Evolutionary conservation across 2,888 invertebrate genomes (phyloP), one percentile per base, ranked within the genome.

Genomic region (Ormyrus labotus): DNA sequence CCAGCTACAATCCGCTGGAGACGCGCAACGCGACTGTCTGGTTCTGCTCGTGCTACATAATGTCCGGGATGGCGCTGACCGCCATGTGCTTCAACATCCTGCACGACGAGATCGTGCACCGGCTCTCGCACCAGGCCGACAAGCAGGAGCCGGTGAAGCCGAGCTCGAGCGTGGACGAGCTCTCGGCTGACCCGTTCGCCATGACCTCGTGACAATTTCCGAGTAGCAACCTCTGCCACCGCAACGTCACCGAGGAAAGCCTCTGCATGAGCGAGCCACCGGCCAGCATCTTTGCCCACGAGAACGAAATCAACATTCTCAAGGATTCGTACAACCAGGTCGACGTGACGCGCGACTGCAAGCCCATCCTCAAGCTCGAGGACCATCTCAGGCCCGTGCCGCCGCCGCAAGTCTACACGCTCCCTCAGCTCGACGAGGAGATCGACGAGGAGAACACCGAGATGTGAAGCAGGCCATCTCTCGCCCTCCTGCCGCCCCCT

Each of bases 1-100:
- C 93, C 87, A 89, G 92, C 90, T 85, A 92, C 91, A 89, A 92
- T 90, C 88, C 93, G 91, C 92, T 92, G 55, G 93, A 94, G 60
- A 93, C 94, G 85, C 87, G 87, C 78, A 94, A 94, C 84, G 93
- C 94, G 50, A 96, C 96, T 53, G 92, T 96, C 83, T 97, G 97
- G 97, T 96, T 97, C 91, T 96, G 96, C 91, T 96, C 96, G 50
- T 94, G 95, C 78, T 97, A 97, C 90, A 96, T 96, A 78, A 94
- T 97, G 92, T 95, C 95, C 8, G 97, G 97, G 6, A 94, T 97
- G 93, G 96, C 96, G 1, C 91, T 97, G 85, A 96, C 96, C 10
- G 96, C 97, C 65, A 97, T 97, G 96, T 96, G 96, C 89, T 97
- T 96, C 91, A 96, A 96, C 89, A 96, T 97, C 10, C 94, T 96